phyloP scores from a whole-genome alignment of 2,888 invertebrate genomes.

The Acanthococcus lagerstroemiae region DNA sequence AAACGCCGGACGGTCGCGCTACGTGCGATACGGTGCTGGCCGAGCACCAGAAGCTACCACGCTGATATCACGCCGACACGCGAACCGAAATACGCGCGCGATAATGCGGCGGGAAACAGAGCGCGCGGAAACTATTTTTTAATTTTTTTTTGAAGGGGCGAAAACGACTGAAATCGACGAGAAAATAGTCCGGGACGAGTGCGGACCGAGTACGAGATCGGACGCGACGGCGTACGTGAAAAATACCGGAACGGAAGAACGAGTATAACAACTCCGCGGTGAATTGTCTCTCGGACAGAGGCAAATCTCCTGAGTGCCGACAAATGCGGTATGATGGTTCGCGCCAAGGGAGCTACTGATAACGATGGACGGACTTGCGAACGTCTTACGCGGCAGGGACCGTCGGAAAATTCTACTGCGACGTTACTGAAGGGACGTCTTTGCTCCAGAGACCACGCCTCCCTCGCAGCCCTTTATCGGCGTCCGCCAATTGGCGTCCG shows the following conservation, averaged over 20 bases:
- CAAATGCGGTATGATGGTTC: slow-evolving; percentile 22
- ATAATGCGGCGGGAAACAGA: too few relatives aligned
- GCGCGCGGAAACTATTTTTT: not conserved
- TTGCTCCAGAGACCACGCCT: slow-evolving; percentile 27
- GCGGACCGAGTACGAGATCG: not conserved
- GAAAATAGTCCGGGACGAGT: not conserved
- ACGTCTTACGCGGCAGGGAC: slow-evolving; percentile 13
- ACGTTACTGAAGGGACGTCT: slow-evolving; percentile 23
- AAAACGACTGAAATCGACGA: not conserved
- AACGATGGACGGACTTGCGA: slow-evolving; percentile 10
- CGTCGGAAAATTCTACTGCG: slow-evolving; percentile 16
- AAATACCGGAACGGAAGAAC: not conserved
- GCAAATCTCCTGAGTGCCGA: slow-evolving; percentile 20
- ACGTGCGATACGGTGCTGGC: not conserved
- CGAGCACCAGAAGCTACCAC: not conserved
- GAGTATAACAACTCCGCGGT: slow-evolving; percentile 16
- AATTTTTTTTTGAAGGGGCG: not conserved
- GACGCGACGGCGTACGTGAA: not conserved
- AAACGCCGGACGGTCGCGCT: not conserved
- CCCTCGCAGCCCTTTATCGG: not conserved
- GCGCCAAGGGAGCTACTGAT: slow-evolving; percentile 25
- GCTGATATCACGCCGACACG: too few relatives aligned
- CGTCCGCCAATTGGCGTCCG: slow-evolving; percentile 20
- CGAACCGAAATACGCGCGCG: too few relatives aligned
- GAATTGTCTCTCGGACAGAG: slow-evolving; percentile 10